Conservation (phyloP, 2,888 invertebrate species). For the Cosmopolites sordidus region DNA sequence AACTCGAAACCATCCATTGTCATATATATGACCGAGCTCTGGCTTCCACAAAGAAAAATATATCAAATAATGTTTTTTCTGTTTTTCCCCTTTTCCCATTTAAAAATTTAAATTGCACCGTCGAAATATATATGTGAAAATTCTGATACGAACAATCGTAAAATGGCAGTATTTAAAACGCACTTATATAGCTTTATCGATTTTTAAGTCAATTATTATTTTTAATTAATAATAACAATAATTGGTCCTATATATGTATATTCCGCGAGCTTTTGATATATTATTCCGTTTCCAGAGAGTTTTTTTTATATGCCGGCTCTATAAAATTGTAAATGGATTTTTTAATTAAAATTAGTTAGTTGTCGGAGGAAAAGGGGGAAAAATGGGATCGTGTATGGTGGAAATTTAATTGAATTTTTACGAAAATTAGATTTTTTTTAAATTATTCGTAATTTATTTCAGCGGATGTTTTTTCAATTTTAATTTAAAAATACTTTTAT, state of each 20-base stretch:
- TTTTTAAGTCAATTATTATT: constrained; percentile 34
- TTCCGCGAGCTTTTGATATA: constrained; percentile 20
- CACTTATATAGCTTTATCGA: constrained; percentile 28
- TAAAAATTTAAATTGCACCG: constrained; percentile 3
- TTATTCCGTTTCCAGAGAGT: constrained; percentile 1
- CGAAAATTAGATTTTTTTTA: not conserved
- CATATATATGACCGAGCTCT: too few species aligned
- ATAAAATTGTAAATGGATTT: constrained; percentile 3
- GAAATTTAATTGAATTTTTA: constrained; percentile 2
- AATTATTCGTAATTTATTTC: not conserved
- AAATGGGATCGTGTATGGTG: not conserved
- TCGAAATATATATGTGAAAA: constrained; percentile 10
- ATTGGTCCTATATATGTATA: constrained; percentile 25
- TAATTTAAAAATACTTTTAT: too few species aligned
- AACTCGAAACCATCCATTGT: too few species aligned
- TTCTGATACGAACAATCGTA: not conserved
- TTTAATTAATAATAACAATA: constrained; percentile 36
- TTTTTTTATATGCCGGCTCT: not conserved
- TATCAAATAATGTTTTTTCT: too few species aligned
- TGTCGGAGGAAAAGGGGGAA: not conserved
- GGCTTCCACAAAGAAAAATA: too few species aligned
- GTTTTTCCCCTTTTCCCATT: too few species aligned
- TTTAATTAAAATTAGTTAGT: constrained; percentile 3
- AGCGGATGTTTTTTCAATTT: too few species aligned
- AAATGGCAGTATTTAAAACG: constrained; percentile 21